These are phyloP conservation scores for Parazoanthus darwini DNA, from an alignment of 92 coral and sea anemone genomes.

Conservation along the genomic window DNA sequence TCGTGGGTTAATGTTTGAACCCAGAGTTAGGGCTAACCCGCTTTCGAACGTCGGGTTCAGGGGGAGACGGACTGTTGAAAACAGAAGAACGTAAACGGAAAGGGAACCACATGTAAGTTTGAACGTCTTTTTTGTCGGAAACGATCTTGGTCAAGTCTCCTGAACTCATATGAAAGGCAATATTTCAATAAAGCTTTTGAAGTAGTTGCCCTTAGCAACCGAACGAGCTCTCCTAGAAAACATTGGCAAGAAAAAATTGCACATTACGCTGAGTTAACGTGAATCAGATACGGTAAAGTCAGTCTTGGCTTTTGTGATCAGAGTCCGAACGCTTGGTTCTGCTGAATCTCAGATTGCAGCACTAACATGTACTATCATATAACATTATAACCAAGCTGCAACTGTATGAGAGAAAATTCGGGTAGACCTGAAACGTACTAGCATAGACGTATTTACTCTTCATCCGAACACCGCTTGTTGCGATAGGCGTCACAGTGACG, in stretches of 20 bases:
- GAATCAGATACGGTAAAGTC: not conserved
- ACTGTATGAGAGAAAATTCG: not conserved
- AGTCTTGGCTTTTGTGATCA: too few species aligned
- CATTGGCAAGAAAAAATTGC: not conserved
- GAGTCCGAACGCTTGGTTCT: not conserved
- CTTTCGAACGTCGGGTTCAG: too few species aligned
- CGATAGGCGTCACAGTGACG: constrained; percentile 51
- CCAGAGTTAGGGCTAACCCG: too few species aligned
- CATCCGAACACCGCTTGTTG: constrained; percentile 30
- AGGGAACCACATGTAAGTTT: too few species aligned
- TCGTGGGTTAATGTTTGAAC: too few species aligned
- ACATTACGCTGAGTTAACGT: not conserved
- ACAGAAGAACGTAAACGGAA: too few species aligned
- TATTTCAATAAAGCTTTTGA: too few species aligned
- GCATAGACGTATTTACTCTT: constrained; percentile 31
- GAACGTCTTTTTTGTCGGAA: too few species aligned
- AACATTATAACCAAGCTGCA: not conserved
- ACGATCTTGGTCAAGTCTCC: too few species aligned
- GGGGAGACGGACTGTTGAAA: too few species aligned
- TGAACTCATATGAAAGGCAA: too few species aligned
- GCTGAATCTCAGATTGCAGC: not conserved
- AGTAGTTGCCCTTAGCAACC: not conserved
- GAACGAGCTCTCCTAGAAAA: too few species aligned
- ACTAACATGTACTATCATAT: not conserved
- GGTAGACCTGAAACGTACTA: constrained; percentile 31